These are phyloP conservation scores for Punctoribates punctum DNA, from an alignment of 2,888 invertebrate genomes.

Conservation along the genomic window DNA sequence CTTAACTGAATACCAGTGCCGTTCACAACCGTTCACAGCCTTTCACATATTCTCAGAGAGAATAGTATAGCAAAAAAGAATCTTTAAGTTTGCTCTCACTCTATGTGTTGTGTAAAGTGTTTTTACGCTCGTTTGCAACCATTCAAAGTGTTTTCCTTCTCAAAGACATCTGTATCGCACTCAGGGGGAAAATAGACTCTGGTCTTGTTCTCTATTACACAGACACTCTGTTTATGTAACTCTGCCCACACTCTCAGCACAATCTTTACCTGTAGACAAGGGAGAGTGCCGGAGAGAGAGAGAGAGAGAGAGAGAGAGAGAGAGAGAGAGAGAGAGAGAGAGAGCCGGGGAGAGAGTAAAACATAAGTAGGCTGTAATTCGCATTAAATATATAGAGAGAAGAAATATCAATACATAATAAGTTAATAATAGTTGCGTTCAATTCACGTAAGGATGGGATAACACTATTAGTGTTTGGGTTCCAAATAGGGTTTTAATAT, in stretches of 20 bases:
- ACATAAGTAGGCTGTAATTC: slow-evolving; percentile 3
- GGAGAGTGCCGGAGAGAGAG: no score
- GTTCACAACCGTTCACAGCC: no score
- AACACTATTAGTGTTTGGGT: no score
- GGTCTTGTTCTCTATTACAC: no score
- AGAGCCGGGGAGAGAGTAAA: no score
- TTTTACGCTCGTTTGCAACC: slow-evolving; percentile 34
- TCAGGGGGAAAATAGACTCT: slow-evolving; percentile 12
- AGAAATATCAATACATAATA: slow-evolving; percentile 22
- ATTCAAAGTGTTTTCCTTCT: slow-evolving; percentile 28
- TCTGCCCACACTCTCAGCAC: background rate
- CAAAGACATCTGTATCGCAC: slow-evolving; percentile 27
- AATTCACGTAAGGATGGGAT: background rate
- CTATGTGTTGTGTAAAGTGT: slow-evolving; percentile 21
- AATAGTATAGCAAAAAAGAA: background rate
- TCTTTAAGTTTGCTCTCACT: slow-evolving; percentile 4
- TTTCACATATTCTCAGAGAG: background rate
- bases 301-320: no score
- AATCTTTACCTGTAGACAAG: background rate
- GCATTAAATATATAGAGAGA: slow-evolving; percentile 21
- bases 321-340: no score
- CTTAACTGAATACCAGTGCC: slow-evolving; percentile 18
- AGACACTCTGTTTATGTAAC: no score
- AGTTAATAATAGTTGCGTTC: slow-evolving; percentile 18
- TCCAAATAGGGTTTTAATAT: background rate